These are phyloP conservation scores for Prochilodus magdalenae DNA, from an alignment of 2,113 vertebrate genomes.

Conservation along the genomic window DNA sequence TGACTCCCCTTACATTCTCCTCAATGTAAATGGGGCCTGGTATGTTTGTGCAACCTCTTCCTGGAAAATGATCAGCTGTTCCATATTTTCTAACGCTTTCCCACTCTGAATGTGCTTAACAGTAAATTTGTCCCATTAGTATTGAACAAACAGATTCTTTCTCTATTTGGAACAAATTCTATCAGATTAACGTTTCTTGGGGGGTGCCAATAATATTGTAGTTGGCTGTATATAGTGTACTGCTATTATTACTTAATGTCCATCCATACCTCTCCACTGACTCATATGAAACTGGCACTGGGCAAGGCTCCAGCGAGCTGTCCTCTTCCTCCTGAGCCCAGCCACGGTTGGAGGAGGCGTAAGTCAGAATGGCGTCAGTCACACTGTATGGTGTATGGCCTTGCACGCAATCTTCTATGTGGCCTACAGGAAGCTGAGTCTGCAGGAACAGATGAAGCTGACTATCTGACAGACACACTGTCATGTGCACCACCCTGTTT, in stretches of 20 bases:
- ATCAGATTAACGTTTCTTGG: too few relatives aligned
- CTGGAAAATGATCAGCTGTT: too few relatives aligned
- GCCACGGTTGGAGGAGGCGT: constrained; percentile 88
- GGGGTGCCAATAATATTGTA: neutral
- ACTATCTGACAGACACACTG: constrained; percentile 94
- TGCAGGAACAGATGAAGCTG: constrained; percentile 97
- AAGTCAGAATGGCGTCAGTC: constrained; percentile 88
- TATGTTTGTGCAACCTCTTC: too few relatives aligned
- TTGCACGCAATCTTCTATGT: constrained; percentile 91
- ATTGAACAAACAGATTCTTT: too few relatives aligned
- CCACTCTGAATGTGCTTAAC: too few relatives aligned
- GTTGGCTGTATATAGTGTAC: neutral
- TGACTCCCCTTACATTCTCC: too few relatives aligned
- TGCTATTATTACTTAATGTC: neutral
- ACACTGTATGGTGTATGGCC: constrained; percentile 85
- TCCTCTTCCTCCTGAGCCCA: constrained; percentile 83
- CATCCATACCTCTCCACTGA: constrained; percentile 74
- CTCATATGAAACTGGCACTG: constrained; percentile 72
- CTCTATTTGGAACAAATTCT: too few relatives aligned
- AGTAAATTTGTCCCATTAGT: too few relatives aligned
- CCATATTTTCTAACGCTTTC: too few relatives aligned
- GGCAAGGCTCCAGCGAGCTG: constrained; percentile 59
- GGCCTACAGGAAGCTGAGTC: constrained; percentile 88
- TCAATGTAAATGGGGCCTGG: too few relatives aligned
- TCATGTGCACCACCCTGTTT: constrained; percentile 88